Base-by-base conservation (phyloP, 2,888 invertebrate genomes). In the Troides oblongomaculatus region DNA sequence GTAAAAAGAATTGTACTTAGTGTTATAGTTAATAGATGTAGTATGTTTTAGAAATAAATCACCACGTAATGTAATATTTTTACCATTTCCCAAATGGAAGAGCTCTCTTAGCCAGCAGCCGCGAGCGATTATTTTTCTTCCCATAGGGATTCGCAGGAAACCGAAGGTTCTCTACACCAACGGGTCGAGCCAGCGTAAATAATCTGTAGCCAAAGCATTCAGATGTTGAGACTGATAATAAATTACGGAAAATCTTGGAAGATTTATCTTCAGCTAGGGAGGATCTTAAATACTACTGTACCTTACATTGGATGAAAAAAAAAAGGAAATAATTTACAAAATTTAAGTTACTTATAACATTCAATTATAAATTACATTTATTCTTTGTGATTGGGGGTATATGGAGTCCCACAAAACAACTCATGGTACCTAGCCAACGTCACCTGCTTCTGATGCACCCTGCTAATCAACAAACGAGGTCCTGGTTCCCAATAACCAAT, bases 171-270 rank as follows among this genome's bases (percentile, higher is more conserved):
- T 77, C 78, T 80, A 76, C 75, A 76, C 75, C 72, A 78, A 74
- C 75, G 74, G 75, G 75, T 78, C 76, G 78, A 80, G 81, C 81
- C 83, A 84, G 86, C 85, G 88, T 90, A 89, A 90, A 91, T 90
- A 90, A 90, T 87, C 86, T 85, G 79, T 82, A 83, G 86, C 87
- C 89, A 86, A 88, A 85, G 82, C 86, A 86, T 84, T 84, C 85
- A 82, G 78, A 84, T 84, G 78, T 78, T 76, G 75, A 77, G 76
- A 77, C 66, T 5, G 39, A 53, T 70, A 66, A 70, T 70, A 70
- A 59, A 58, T 70, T 66, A 66, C 23, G 23, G 46, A 12, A 58
- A 66, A 21, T 30, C 18, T 56, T 50, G 23, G 14, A n/a, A 70
- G 43, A 70, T 66, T n/a, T 70, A 66, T 64, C 66, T 12, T 23